Base-by-base conservation (phyloP, 2,888 invertebrate genomes). In the Pogonocherus hispidulus region DNA sequence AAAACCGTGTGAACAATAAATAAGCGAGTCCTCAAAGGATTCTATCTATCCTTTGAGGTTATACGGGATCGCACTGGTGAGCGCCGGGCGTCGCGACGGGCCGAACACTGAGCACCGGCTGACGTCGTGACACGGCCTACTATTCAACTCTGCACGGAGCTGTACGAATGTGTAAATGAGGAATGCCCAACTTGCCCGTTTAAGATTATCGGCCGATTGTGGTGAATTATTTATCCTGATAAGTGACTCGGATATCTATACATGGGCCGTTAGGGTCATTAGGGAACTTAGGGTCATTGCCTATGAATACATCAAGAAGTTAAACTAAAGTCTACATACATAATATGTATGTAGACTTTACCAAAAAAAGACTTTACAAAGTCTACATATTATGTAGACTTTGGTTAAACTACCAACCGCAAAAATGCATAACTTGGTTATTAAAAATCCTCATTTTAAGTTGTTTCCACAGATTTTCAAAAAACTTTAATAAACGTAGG, bases 21-120 rank as follows among this genome's bases (percentile, higher is more conserved):
- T 18, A 18, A 19, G 18, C 5, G 16, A 11, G 14, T 16, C 16
- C 47, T 11, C 18, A 32, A 22, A 23, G 19, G 47, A 46, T 27
- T 8, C 35, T 8, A n/a, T n/a, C n/a, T n/a, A 32, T 9, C 47
- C 47, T 47, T 47, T 11, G 47, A 35, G 59, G 59, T 19, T 32
- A 46, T 47, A n/a, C n/a, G 14, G 47, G 14, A 18, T 32, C 47
- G 59, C 47, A n/a, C 27, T 27, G 18, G 56, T 44, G 18, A 16
- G 52, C 63, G 63, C 52, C 27, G 11, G 20, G 62, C 62, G 62
- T 52, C 52, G 41, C 63, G 63, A 14, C 41, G 52, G 23, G 52
- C n/a, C 35, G 32, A 20, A 35, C 32, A 51, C 19, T 32, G 32
- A 54, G 52, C 49, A 62, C 32, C 46, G 57, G 32, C 60, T 44